Evolutionary conservation across 2,113 vertebrate genomes (phyloP), one percentile per base, ranked within the genome.

Genomic region (Monopterus albus): DNA sequence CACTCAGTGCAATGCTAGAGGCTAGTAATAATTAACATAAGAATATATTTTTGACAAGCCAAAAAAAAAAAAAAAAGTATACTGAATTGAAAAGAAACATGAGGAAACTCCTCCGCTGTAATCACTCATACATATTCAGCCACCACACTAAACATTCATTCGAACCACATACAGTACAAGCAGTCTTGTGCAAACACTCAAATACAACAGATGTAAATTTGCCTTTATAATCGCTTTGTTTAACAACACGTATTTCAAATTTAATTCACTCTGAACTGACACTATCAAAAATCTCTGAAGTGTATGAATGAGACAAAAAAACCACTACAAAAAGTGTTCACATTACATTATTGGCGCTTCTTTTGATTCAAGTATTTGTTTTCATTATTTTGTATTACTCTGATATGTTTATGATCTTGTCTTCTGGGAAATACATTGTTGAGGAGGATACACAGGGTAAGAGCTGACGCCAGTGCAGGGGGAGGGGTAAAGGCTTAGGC

Each of bases 351-450:
- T 96, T 95, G 96, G 96, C 96, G 92, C 96, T 96, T 95, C 88
- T 92, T 92, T 90, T 96, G 94, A 97, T 98, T 98, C 97, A 98
- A 98, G 96, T 98, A 98, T 97, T 96, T 95, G 93, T 95, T 93
- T 95, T 95, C 94, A 94, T 89, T 92, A 93, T 96, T 94, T 96
- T 91, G 90, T 92, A 92, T 92, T 91, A 86, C 85, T 93, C 90
- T 94, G 92, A 93, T 94, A 94, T 94, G 92, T 93, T 91, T 90
- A 90, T 89, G 88, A 86, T 88, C 84, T 91, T 81, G 84, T 87
- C 84, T 91, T 94, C 89, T 91, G 91, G 91, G 88, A 91, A 89
- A 90, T 80, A 88, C 71, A 67, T 85, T 40, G 78, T 88, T 20
- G 71, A 78, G 65, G 84, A 86, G 90, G 87, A 90, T 83, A 93